Conservation (phyloP, 2,113 vertebrate species). For the Ciconia stormi region DNA sequence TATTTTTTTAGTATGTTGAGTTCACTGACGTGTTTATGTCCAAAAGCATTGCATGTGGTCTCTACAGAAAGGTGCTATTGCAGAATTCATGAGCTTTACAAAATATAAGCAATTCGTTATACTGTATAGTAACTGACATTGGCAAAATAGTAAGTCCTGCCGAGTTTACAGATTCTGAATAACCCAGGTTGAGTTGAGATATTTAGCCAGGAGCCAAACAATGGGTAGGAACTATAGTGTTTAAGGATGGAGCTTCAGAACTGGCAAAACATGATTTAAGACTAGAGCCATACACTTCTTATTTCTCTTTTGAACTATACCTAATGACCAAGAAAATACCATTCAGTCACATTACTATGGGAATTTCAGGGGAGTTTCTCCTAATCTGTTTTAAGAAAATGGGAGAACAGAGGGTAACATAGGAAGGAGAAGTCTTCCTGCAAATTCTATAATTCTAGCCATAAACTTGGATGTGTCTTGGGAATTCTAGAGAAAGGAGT, state of each 20-base stretch:
- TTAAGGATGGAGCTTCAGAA: not conserved
- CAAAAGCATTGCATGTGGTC: not conserved
- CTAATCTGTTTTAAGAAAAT: not conserved
- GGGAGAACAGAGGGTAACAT: not conserved
- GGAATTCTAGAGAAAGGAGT: not conserved
- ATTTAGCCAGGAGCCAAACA: not conserved
- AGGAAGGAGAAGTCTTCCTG: not conserved
- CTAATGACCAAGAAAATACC: not conserved
- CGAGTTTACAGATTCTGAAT: not conserved
- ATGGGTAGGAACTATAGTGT: rapidly evolving
- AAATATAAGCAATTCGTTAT: not conserved
- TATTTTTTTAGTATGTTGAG: not conserved
- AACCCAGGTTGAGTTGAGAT: not conserved
- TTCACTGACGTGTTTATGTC: not conserved
- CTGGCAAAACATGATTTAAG: not conserved
- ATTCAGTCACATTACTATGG: not conserved
- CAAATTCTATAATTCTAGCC: not conserved
- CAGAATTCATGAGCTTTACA: not conserved
- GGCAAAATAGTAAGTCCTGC: not conserved
- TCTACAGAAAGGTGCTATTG: not conserved
- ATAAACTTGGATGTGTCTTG: not conserved
- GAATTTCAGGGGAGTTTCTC: not conserved
- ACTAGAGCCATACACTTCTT: not conserved
- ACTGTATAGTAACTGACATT: not conserved
- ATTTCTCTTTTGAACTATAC: not conserved